Evolutionary conservation across 1,140 invertebrate species (phyloP).

Genomic region (Macrobrachium nipponense): DNA sequence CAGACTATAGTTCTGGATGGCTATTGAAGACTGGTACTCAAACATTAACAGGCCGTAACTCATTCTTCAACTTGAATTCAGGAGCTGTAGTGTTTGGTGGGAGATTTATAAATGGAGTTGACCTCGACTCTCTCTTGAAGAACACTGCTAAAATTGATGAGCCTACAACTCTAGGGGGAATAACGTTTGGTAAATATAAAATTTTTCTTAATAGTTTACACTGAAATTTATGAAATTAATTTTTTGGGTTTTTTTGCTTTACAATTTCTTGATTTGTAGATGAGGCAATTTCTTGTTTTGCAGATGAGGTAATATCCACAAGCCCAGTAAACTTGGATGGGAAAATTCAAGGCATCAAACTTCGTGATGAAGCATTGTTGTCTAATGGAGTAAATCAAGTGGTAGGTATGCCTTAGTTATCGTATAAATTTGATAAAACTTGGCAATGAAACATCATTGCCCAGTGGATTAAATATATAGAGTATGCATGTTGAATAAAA

Average conservation of each 20-base stretch:
- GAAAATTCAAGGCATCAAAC: conserved; percentile 17
- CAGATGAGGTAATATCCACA: conserved; percentile 3
- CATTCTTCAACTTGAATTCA: neutral
- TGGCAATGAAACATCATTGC: too few relatives aligned
- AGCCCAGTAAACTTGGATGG: conserved; percentile 1
- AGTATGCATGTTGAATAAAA: too few relatives aligned
- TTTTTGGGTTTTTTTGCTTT: neutral
- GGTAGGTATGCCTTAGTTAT: neutral
- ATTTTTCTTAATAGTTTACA: neutral
- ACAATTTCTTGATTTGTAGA: neutral
- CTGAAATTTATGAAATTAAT: neutral
- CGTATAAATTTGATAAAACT: neutral
- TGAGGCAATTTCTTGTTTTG: neutral
- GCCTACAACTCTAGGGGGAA: neutral
- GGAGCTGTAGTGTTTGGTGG: neutral
- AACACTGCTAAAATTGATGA: conserved; percentile 23
- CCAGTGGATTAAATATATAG: too few relatives aligned
- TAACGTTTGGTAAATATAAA: neutral
- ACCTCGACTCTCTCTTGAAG: neutral
- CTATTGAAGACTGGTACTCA: neutral
- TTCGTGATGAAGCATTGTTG: conserved; percentile 19
- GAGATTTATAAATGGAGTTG: neutral
- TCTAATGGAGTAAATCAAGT: neutral
- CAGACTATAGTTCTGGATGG: conserved; percentile 15
- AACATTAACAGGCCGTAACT: conserved; percentile 1